Evolutionary conservation across 2,888 invertebrate genomes (phyloP).

Genomic region (Pterobdella sp.): DNA sequence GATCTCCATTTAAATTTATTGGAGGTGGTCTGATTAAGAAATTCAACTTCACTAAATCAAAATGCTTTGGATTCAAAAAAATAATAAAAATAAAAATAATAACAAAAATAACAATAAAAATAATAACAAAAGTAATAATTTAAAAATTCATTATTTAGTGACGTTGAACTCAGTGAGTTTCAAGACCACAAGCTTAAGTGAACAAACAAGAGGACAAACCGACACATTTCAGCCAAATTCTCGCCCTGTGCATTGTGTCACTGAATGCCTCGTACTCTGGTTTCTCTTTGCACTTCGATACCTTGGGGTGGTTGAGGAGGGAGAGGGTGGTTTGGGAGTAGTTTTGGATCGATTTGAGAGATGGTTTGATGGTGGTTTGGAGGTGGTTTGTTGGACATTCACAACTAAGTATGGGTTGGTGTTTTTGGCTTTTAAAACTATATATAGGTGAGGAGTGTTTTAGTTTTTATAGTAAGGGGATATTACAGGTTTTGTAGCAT

Average conservation of each 20-base stretch:
- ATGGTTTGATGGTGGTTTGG: background rate
- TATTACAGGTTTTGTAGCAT: background rate
- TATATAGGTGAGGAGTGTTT: background rate
- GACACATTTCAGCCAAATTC: background rate
- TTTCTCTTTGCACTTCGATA: background rate
- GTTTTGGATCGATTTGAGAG: background rate
- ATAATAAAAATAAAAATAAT: background rate
- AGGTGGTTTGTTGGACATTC: background rate
- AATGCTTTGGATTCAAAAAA: no score
- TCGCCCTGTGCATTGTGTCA: background rate
- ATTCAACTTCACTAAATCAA: no score
- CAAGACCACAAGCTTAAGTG: no score
- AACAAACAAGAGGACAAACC: no score
- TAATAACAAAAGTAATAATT: background rate
- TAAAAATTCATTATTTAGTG: no score
- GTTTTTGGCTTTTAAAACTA: background rate
- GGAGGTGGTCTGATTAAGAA: no score
- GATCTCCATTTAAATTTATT: no score
- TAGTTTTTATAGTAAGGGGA: background rate
- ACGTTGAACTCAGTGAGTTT: no score
- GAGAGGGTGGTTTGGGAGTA: background rate
- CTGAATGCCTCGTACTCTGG: slow-evolving; percentile 13
- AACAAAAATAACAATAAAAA: background rate
- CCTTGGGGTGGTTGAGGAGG: background rate
- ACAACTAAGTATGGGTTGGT: background rate